Percentiles rank a stretch among this genome's conserved stretches.
Conservation (phyloP, 2,888 invertebrate species). For the Auanema sp. region DNA sequence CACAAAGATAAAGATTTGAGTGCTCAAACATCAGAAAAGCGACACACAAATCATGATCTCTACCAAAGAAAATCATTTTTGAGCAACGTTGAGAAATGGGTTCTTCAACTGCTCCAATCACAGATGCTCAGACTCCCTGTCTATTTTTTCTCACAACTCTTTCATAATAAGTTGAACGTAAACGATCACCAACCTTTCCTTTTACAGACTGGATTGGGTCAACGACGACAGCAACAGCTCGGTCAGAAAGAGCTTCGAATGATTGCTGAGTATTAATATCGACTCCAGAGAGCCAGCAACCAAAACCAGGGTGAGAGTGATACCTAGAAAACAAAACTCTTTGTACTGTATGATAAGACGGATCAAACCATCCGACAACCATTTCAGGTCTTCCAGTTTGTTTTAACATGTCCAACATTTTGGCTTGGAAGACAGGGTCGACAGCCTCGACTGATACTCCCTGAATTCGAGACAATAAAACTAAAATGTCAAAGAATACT, state of each 20-base stretch:
- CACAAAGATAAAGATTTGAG: no score
- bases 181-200: conserved; percentile 69
- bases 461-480: conserved; percentile 56
- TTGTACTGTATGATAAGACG: neutral
- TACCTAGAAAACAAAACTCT: conserved; percentile 65
- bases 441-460: conserved; percentile 99
- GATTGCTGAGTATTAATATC: conserved; percentile 99
- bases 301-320: conserved; percentile 99
- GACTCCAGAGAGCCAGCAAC: conserved; percentile 94
- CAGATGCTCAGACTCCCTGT: no score
- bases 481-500: conserved; percentile 1
- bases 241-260: conserved; percentile 94
- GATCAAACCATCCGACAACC: conserved; percentile 86
- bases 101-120: no score
- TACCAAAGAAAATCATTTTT: no score
- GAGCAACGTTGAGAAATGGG: no score
- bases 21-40: no score
- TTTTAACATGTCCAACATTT: conserved; percentile 95
- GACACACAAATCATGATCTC: no score
- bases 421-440: conserved; percentile 98
- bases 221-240: conserved; percentile 98
- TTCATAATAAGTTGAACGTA: neutral
- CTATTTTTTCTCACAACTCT: no score
- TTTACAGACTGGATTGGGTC: conserved; percentile 99
- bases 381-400: conserved; percentile 97